A percentile compares a stretch with the other conserved stretches of the same genome.
These are phyloP conservation scores for Aulostomus chinensis DNA, from an alignment of 2,797 vertebrate species.

Conservation along the genomic window DNA sequence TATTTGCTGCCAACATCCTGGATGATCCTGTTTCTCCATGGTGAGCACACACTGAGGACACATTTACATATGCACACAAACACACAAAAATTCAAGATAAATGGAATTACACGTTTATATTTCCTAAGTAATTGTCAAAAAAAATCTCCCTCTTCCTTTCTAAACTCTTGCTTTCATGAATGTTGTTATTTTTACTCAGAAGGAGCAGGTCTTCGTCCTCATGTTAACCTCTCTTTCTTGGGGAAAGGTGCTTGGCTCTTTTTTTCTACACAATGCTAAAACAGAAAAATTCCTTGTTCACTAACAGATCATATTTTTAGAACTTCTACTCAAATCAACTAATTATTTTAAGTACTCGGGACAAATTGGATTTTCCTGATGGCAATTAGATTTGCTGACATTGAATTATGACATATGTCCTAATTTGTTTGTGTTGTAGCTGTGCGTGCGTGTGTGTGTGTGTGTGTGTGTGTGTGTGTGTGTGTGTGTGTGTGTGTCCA, in stretches of 20 bases:
- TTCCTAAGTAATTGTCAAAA: no score
- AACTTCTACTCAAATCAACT: constrained; percentile 66
- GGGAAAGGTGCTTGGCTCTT: no score
- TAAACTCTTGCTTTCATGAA: no score
- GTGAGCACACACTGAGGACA: no score
- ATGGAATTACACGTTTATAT: no score
- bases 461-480: constrained; percentile 13
- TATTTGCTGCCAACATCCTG: constrained; percentile 71
- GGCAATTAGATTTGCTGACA: constrained; percentile 82
- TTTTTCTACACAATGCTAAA: no score
- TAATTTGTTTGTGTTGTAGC: constrained; percentile 61
- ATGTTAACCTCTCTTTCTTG: no score
- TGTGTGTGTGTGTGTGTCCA: constrained; percentile 43
- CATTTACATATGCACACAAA: not conserved
- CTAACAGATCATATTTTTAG: constrained; percentile 65
- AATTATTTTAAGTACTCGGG: constrained; percentile 67
- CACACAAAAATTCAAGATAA: constrained; percentile 1
- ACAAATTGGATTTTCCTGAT: constrained; percentile 83
- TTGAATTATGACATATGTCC: constrained; percentile 82
- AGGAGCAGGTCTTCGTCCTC: no score
- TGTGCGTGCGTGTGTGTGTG: constrained; percentile 45
- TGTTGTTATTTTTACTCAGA: no score
- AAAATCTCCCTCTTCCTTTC: no score
- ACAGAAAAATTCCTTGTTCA: constrained; percentile 60
- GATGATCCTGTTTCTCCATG: constrained; percentile 59